These are phyloP conservation scores for Mimumesa dahlbomi DNA, from an alignment of 2,888 invertebrate genomes.

Conservation along the genomic window DNA sequence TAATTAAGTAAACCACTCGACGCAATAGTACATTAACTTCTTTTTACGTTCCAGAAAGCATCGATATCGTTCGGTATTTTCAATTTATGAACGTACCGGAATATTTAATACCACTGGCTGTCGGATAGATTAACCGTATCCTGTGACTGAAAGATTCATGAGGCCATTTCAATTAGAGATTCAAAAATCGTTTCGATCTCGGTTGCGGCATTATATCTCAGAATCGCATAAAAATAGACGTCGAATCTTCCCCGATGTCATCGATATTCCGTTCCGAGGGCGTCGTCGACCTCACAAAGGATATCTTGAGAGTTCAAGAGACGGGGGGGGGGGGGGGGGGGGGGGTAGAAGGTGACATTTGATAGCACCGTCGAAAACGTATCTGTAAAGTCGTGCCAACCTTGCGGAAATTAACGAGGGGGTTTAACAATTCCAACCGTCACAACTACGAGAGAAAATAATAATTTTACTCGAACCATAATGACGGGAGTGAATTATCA, in stretches of 20 bases:
- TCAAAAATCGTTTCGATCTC: slow-evolving; percentile 3
- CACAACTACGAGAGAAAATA: background rate
- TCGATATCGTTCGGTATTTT: no score
- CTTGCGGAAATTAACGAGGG: background rate
- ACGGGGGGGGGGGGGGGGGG: background rate
- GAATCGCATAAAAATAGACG: slow-evolving; percentile 18
- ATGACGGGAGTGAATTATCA: no score
- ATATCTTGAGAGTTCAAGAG: slow-evolving; percentile 29
- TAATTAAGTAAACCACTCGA: no score
- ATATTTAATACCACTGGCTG: no score
- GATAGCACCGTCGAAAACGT: slow-evolving; percentile 17
- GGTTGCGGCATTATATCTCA: no score
- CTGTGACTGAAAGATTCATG: slow-evolving; percentile 5
- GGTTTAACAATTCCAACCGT: slow-evolving; percentile 5
- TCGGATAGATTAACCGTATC: no score
- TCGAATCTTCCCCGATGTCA: slow-evolving; percentile 14
- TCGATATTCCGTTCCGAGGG: slow-evolving; percentile 39
- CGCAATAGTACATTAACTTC: no score
- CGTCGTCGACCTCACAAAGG: slow-evolving; percentile 36
- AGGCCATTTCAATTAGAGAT: background rate
- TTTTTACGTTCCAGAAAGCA: no score
- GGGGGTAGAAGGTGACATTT: slow-evolving; percentile 30
- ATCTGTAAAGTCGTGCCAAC: background rate
- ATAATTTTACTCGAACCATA: slow-evolving; percentile 33
- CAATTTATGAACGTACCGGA: no score